phyloP scores from a whole-genome alignment of 2,797 vertebrate species.

The Margarornis squamiger region DNA sequence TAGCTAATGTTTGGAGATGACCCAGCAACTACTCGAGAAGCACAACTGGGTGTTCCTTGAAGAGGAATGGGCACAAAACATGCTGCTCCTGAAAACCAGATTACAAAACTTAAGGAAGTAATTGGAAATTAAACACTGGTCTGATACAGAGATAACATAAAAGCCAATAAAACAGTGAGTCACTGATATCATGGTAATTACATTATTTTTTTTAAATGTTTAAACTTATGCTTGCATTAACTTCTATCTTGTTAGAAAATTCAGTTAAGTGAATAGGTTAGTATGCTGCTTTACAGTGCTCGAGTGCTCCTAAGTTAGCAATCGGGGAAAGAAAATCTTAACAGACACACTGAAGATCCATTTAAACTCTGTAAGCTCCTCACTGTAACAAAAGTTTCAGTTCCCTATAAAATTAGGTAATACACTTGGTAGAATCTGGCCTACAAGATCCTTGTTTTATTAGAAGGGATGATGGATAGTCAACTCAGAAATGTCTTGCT shows the following conservation, averaged over 20 bases:
- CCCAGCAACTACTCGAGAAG: rapidly evolving
- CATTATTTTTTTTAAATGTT: background rate
- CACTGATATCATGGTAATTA: rapidly evolving
- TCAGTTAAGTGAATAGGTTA: background rate
- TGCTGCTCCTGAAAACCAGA: background rate
- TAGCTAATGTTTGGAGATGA: background rate
- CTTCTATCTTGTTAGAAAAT: background rate
- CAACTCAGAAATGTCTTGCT: background rate
- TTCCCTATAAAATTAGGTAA: background rate
- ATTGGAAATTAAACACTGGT: background rate
- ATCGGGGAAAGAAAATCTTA: background rate
- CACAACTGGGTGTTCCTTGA: background rate
- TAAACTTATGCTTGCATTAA: background rate
- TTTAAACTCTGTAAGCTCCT: background rate
- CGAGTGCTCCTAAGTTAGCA: background rate
- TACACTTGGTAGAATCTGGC: background rate
- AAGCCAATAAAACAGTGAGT: background rate
- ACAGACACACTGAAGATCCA: background rate
- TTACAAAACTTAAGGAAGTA: background rate
- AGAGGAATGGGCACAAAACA: background rate
- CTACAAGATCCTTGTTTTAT: background rate
- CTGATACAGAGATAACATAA: background rate
- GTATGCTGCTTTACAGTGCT: background rate
- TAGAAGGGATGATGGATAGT: background rate
- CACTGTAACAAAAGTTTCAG: background rate